Percentiles rank a stretch among this genome's conserved stretches.
Conservation (phyloP, 2,113 vertebrate species). For the Sciurus niger region DNA sequence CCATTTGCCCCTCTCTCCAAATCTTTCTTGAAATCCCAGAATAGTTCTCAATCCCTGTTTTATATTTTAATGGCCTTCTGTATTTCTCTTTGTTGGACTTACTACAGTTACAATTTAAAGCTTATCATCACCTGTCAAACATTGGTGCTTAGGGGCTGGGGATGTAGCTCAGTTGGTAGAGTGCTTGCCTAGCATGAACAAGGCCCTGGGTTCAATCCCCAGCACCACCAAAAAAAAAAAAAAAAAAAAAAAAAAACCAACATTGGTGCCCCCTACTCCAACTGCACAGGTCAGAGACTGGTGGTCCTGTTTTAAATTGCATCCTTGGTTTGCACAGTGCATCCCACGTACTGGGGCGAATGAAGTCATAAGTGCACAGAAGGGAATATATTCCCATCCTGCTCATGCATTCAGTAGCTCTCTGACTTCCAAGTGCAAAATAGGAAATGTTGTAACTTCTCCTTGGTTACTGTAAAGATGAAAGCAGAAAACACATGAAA, state of each 20-base stretch:
- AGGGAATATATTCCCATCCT: not conserved
- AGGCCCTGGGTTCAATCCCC: no score
- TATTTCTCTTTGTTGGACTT: not conserved
- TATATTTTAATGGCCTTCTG: not conserved
- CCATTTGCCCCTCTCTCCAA: not conserved
- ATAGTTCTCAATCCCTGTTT: not conserved
- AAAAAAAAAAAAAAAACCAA: not conserved
- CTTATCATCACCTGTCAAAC: not conserved
- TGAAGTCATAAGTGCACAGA: not conserved
- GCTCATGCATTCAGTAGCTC: not conserved
- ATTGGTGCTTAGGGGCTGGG: no score
- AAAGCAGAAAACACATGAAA: not conserved
- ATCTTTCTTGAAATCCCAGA: not conserved
- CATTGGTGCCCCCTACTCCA: no score
- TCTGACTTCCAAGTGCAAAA: not conserved
- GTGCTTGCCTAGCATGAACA: no score
- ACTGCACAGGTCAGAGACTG: not conserved
- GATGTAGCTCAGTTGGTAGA: no score
- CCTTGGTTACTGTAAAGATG: not conserved
- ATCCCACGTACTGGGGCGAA: not conserved
- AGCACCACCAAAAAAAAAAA: no score
- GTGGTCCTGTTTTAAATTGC: no score
- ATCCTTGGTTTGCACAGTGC: not conserved
- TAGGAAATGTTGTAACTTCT: not conserved
- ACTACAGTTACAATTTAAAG: no score